Percentiles rank a stretch among this genome's conserved stretches.
These are phyloP conservation scores for Tympanoctomys barrerae DNA, from an alignment of 2,797 vertebrate species.

Conservation along the genomic window DNA sequence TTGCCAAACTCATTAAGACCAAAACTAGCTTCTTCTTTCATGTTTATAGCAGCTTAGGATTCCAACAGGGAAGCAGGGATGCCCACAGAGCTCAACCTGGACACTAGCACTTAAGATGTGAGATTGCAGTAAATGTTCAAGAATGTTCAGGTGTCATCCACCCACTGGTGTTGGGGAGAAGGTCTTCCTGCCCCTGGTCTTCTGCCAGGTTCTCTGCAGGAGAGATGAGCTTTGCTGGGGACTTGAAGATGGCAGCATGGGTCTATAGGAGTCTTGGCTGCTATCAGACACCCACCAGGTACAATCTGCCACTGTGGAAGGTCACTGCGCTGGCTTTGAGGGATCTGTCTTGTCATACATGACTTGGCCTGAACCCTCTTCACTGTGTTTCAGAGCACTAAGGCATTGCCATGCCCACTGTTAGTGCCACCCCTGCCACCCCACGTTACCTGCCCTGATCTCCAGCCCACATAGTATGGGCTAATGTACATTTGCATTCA, in stretches of 20 bases:
- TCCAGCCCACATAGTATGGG: not conserved
- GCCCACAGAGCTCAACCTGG: not conserved
- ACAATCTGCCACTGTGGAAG: not conserved
- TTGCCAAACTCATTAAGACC: conserved; percentile 57
- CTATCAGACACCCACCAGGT: not conserved
- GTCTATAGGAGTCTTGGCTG: not conserved
- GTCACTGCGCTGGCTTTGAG: not conserved
- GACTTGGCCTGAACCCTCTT: not conserved
- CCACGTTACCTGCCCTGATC: not conserved
- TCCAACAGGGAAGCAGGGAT: not conserved
- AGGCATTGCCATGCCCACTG: not conserved
- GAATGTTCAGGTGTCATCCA: not conserved
- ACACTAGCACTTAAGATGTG: not conserved
- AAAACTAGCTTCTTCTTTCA: not conserved
- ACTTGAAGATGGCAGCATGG: not conserved
- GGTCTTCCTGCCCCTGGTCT: not conserved
- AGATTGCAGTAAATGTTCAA: not conserved
- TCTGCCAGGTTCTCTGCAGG: not conserved
- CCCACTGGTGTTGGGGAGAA: not conserved
- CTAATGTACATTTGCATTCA: not conserved
- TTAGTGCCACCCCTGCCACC: not conserved
- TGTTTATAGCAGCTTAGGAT: not conserved
- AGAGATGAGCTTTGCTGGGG: not conserved
- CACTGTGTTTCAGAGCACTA: not conserved
- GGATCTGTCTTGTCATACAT: not conserved